Base-by-base conservation (phyloP, 2,113 vertebrate species). In the Xyliphius kryptos region DNA sequence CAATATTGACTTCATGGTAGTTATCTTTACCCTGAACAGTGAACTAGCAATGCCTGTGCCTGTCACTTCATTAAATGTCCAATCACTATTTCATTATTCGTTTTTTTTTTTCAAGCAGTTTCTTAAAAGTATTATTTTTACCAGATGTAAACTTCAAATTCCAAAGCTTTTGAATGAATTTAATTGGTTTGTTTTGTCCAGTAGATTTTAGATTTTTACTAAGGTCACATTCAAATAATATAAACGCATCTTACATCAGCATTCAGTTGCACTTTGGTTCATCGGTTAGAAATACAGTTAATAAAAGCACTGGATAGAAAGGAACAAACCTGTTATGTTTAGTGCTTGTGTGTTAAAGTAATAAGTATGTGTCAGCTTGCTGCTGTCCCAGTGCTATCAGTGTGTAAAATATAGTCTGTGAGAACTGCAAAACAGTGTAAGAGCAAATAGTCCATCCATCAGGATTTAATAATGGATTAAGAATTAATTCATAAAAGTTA, bases 1-100 rank as follows among this genome's bases (percentile, higher is more conserved):
- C 83, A 98, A 98, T 77, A 97, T 98, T 4, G 96, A 98, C 86
- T 98, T 98, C 55, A 97, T 98, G 95, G 96, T 93, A 75, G 3
- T 58, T 54, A 20, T 21, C 11, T 19, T 47, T 3, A 19, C 16
- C 32, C 15, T 16, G 11, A 9, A 22, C 26, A 65, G 12, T 8
- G 40, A 55, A 8, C 19, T 47, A 38, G 2, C 26, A 21, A 5
- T 10, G n/a, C 5, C 5, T 56, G 4, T 1, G n/a, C 13, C 20
- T 8, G 26, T 32, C 26, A 32, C 26, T 32, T 32, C 4, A 32
- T 60, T 60, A 2, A 49, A 52, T 26, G 5, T 16, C 15, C 21
- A 19, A 62, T 15, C 37, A 13, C 36, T 3, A 21, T 19, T 50
- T 9, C 26, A 32, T 32, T 32, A 6, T 32, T 32, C 7, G 7